These are phyloP conservation scores for Drosophila elegans DNA, from an alignment of 1,140 invertebrate genomes.

Conservation along the genomic window DNA sequence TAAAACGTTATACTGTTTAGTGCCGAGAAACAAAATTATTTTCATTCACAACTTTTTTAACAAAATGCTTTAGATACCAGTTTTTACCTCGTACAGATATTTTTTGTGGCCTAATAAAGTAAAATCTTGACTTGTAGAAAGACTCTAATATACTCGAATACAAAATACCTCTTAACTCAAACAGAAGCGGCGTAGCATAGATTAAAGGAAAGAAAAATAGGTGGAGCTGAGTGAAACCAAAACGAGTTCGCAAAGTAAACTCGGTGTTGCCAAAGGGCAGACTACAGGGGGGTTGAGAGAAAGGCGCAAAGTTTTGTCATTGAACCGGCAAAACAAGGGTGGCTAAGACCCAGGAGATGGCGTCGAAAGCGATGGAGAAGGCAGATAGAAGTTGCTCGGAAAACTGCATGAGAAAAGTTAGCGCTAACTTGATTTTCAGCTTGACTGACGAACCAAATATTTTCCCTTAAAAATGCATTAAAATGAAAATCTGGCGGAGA, in stretches of 20 bases:
- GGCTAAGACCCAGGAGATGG: constrained; percentile 33
- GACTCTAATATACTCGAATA: not conserved
- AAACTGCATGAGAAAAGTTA: constrained; percentile 43
- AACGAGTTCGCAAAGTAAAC: constrained; percentile 65
- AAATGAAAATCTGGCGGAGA: constrained; percentile 15
- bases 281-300: constrained; percentile 1
- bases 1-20: no score
- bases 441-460: constrained; percentile 71
- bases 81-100: not conserved
- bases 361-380: constrained; percentile 44
- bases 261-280: constrained; percentile 43
- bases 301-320: constrained; percentile 56
- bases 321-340: constrained; percentile 59
- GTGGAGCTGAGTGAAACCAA: constrained; percentile 41
- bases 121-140: not conserved
- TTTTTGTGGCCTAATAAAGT: not conserved
- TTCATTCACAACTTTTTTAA: no score
- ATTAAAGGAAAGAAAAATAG: not conserved
- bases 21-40: no score
- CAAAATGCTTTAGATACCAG: not conserved
- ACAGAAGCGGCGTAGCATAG: not conserved
- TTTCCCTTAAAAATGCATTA: constrained; percentile 69
- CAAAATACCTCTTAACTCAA: not conserved
- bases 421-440: constrained; percentile 77
- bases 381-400: constrained; percentile 41